Conservation (phyloP, 2,888 invertebrate genomes). For the Hipparchia semele region DNA sequence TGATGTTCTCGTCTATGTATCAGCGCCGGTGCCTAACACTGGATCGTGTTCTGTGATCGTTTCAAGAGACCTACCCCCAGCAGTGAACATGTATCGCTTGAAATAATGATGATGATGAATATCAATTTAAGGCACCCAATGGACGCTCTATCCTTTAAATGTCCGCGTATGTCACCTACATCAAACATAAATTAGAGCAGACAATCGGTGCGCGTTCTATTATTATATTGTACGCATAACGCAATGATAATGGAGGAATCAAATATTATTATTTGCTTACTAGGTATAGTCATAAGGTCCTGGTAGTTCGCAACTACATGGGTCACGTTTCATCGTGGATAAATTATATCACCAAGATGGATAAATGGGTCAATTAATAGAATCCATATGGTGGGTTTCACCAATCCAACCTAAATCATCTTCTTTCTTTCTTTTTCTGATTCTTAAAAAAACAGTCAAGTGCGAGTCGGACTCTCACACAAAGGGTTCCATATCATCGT, state of each 20-base stretch:
- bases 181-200: constrained; percentile 29
- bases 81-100: too few relatives aligned
- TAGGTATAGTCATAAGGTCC: not conserved
- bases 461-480: too few relatives aligned
- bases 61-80: too few relatives aligned
- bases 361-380: not conserved
- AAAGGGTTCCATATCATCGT: too few relatives aligned
- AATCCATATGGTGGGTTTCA: too few relatives aligned
- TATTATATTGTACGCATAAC: constrained; percentile 14
- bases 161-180: constrained; percentile 27
- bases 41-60: too few relatives aligned
- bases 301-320: not conserved
- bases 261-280: constrained; percentile 8
- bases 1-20: too few relatives aligned
- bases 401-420: not conserved
- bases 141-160: not conserved
- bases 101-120: too few relatives aligned
- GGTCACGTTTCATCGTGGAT: not conserved
- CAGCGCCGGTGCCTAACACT: too few relatives aligned
- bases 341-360: not conserved
- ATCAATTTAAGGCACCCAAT: not conserved
- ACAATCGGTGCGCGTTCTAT: constrained; percentile 26
- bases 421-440: too few relatives aligned
- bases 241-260: not conserved
- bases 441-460: too few relatives aligned